Conservation (phyloP, 2,888 invertebrate species). For the Sphaerophoria rueppellii region DNA sequence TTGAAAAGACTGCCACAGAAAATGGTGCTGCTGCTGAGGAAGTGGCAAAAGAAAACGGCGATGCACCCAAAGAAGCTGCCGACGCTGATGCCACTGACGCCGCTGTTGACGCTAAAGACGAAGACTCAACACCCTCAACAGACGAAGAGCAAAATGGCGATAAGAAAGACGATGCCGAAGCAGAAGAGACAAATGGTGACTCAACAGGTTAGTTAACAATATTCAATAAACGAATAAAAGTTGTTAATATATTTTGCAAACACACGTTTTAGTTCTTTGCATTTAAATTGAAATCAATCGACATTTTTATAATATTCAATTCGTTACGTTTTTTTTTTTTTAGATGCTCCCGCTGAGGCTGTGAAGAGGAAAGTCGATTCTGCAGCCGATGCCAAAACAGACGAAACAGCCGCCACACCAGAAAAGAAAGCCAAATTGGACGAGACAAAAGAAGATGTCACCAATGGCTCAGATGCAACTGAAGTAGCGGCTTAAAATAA, state of each 20-base stretch:
- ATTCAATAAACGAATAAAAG: background rate
- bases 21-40: constrained; percentile 77
- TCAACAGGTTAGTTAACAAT: constrained; percentile 78
- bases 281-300: background rate
- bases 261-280: background rate
- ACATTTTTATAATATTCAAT: background rate
- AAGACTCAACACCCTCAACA: constrained; percentile 75
- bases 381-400: constrained; percentile 78
- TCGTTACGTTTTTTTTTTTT: constrained; percentile 14
- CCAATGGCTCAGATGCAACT: constrained; percentile 82
- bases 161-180: constrained; percentile 73
- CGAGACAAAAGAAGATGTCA: constrained; percentile 81
- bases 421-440: constrained; percentile 82
- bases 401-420: constrained; percentile 81
- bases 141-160: constrained; percentile 75
- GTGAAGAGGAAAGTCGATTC: constrained; percentile 81
- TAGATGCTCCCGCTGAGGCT: constrained; percentile 80
- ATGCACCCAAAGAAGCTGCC: constrained; percentile 75
- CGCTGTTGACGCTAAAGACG: constrained; percentile 77
- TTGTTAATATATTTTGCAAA: background rate
- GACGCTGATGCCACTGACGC: constrained; percentile 76
- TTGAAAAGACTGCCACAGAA: constrained; percentile 78
- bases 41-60: constrained; percentile 78
- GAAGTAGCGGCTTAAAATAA: constrained; percentile 82
- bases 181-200: constrained; percentile 80